phyloP scores from a whole-genome alignment of 2,888 invertebrate species.

The Phengaris alcon region DNA sequence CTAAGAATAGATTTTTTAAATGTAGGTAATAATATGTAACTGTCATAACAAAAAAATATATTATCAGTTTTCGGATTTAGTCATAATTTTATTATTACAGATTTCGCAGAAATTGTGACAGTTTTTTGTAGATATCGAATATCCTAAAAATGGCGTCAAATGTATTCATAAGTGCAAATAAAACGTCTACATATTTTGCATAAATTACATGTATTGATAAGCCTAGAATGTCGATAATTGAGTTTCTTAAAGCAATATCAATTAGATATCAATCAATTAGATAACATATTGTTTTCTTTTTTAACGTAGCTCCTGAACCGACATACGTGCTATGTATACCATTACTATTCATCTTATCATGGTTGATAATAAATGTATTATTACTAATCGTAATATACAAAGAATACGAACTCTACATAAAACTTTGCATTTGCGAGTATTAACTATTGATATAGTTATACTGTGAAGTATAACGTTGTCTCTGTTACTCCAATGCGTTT shows the following conservation, averaged over 20 bases:
- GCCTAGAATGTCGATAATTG: not conserved
- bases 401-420: slow-evolving; percentile 33
- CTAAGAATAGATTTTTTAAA: not conserved
- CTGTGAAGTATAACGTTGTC: slow-evolving; percentile 48
- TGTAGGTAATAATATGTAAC: not conserved
- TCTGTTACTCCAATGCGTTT: slow-evolving; percentile 49
- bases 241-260: not conserved
- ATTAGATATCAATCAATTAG: slow-evolving; percentile 21
- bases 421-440: slow-evolving; percentile 33
- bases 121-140: slow-evolving; percentile 4
- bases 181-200: slow-evolving; percentile 6
- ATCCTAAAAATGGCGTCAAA: not conserved
- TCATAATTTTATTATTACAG: not conserved
- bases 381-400: slow-evolving; percentile 27
- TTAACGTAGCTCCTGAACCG: not conserved
- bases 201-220: not conserved
- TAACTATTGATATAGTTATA: slow-evolving; percentile 38
- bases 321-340: not conserved
- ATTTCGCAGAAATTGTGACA: not conserved
- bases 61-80: not conserved
- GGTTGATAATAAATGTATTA: slow-evolving; percentile 32
- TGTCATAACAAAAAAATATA: not conserved
- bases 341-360: not conserved
- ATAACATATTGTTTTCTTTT: not conserved
- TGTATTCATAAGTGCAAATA: not conserved